A percentile compares a stretch with the other conserved stretches of the same genome.
Evolutionary conservation across 2,113 vertebrate species (phyloP).

Genomic region (Sula dactylatra): DNA sequence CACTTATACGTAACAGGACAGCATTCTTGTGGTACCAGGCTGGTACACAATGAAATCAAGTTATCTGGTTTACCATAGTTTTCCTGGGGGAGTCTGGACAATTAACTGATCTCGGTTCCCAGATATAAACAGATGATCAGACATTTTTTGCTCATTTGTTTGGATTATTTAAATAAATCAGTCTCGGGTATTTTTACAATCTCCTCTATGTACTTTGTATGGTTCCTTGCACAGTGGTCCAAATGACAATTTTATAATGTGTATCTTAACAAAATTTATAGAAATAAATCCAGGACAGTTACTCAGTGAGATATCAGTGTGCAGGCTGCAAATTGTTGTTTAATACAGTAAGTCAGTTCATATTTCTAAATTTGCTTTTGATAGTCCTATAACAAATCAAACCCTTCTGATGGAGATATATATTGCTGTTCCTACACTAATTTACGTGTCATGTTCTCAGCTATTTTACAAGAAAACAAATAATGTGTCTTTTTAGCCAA

Average conservation of each 20-base stretch:
- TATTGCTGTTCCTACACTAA: neutral
- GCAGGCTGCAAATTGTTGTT: neutral
- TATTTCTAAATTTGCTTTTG: conserved; percentile 7
- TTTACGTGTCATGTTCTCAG: conserved; percentile 1
- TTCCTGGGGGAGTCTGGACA: neutral
- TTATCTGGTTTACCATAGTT: neutral
- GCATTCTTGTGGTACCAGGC: neutral
- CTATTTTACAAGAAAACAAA: conserved; percentile 42
- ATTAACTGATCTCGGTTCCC: neutral
- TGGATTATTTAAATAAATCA: neutral
- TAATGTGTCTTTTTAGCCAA: neutral
- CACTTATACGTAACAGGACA: neutral
- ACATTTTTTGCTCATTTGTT: neutral
- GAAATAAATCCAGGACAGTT: neutral
- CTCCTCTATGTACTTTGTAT: neutral
- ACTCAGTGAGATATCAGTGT: neutral
- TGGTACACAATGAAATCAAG: neutral
- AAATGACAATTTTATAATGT: neutral
- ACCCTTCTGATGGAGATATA: neutral
- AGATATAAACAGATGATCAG: neutral
- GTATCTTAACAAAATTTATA: neutral
- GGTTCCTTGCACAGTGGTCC: neutral
- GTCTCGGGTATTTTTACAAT: neutral
- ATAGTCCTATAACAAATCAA: neutral
- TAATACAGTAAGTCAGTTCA: neutral